Evolutionary conservation across 2,888 invertebrate genomes (phyloP).

Genomic region (Barypeithes pellucidus): DNA sequence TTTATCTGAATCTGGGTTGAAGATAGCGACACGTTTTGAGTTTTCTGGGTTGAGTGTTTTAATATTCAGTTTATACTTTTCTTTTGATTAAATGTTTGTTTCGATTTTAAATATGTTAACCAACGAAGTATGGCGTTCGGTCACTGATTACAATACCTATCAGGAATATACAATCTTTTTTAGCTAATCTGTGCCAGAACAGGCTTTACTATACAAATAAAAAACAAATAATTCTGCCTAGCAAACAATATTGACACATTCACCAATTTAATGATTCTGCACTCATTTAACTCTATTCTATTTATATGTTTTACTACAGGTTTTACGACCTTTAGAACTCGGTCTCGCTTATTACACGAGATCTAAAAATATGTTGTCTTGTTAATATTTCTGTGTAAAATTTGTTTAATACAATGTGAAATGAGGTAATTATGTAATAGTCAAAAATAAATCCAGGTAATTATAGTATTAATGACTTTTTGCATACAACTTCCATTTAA

Average conservation of each 20-base stretch:
- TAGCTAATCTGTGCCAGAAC: neutral
- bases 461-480: neutral
- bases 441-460: conserved; percentile 21
- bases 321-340: conserved; percentile 43
- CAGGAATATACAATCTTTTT: too few relatives aligned
- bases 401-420: conserved; percentile 18
- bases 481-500: too few relatives aligned
- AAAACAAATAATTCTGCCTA: neutral
- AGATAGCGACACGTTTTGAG: too few relatives aligned
- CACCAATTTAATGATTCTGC: conserved; percentile 19
- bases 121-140: too few relatives aligned
- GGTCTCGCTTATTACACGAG: conserved; percentile 37
- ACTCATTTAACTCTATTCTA: conserved; percentile 33
- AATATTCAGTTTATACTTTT: too few relatives aligned
- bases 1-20: too few relatives aligned
- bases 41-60: too few relatives aligned
- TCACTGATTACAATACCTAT: too few relatives aligned
- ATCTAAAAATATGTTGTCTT: conserved; percentile 35
- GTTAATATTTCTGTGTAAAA: conserved; percentile 26
- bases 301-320: conserved; percentile 44
- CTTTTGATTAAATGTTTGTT: too few relatives aligned
- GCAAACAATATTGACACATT: conserved; percentile 35
- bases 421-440: conserved; percentile 23
- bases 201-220: neutral
- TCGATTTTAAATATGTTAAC: too few relatives aligned